Evolutionary conservation across 2,113 vertebrate species (phyloP).

Genomic region (Neolamprologus toae): DNA sequence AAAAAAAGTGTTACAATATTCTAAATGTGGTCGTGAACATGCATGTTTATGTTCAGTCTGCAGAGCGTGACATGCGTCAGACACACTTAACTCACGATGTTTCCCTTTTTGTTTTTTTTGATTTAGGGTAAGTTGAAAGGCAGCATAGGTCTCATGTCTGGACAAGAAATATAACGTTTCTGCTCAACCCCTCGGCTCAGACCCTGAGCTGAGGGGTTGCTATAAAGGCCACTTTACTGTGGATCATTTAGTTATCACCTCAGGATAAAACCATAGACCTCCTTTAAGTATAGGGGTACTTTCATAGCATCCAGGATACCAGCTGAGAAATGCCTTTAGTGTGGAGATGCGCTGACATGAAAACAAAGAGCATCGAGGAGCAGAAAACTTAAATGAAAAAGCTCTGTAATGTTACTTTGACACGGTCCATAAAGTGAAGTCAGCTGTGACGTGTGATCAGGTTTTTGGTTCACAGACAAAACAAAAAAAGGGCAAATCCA

Average conservation of each 20-base stretch:
- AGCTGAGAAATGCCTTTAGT: not conserved
- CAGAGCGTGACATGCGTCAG: not conserved
- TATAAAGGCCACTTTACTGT: not conserved
- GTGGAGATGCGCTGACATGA: not conserved
- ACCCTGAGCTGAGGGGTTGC: fast-evolving
- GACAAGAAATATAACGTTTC: not conserved
- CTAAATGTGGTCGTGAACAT: fast-evolving
- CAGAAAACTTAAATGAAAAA: not conserved
- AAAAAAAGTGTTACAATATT: not conserved
- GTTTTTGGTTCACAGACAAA: not conserved
- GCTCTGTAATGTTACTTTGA: not conserved
- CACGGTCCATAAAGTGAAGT: not conserved
- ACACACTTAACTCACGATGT: not conserved
- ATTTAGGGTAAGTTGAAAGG: not conserved
- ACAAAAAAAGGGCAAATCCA: not conserved
- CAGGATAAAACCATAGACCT: not conserved
- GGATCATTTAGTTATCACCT: not conserved
- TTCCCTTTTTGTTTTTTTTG: not conserved
- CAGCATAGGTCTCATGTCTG: fast-evolving
- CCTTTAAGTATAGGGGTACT: not conserved
- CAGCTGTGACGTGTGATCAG: not conserved
- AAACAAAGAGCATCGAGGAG: not conserved
- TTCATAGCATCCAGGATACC: not conserved
- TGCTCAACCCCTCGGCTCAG: not conserved
- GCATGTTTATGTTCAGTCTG: not conserved